phyloP scores from a whole-genome alignment of 2,888 invertebrate species.

The Esperia sulphurella region DNA sequence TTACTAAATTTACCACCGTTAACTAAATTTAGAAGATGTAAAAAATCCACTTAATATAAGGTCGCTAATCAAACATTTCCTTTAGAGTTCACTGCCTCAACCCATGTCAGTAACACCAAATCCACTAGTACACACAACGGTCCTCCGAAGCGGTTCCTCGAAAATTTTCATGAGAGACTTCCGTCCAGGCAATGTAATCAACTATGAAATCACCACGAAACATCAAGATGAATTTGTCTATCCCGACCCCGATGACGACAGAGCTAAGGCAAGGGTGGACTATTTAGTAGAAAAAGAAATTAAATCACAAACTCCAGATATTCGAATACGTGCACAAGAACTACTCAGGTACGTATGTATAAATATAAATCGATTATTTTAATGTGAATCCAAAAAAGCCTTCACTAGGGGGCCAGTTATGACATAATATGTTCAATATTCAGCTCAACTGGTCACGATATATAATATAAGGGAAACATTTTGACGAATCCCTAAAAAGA shows the following conservation, averaged over 20 bases:
- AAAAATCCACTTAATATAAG: too few species aligned
- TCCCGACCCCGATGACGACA: not conserved
- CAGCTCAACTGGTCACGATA: too few species aligned
- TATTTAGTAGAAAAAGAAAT: not conserved
- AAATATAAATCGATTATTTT: too few species aligned
- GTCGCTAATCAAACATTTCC: too few species aligned
- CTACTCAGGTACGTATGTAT: not conserved
- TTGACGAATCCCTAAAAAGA: too few species aligned
- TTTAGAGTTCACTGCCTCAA: not conserved
- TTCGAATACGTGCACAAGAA: conserved; percentile 19
- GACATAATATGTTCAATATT: too few species aligned
- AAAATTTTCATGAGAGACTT: conserved; percentile 44
- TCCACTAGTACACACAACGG: conserved; percentile 23
- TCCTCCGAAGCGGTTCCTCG: conserved; percentile 30
- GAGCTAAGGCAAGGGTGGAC: not conserved
- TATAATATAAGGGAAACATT: too few species aligned
- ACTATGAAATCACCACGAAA: not conserved
- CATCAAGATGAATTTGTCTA: not conserved
- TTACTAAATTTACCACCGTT: too few species aligned
- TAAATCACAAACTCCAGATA: conserved; percentile 16
- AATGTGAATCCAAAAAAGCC: too few species aligned
- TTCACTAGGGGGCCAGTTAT: too few species aligned
- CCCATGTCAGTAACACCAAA: conserved; percentile 28
- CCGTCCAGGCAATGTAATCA: conserved; percentile 15
- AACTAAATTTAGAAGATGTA: too few species aligned